Evolutionary conservation across 1,140 invertebrate genomes (phyloP), one percentile per base, ranked within the genome.

Genomic region (Octopus sinensis): DNA sequence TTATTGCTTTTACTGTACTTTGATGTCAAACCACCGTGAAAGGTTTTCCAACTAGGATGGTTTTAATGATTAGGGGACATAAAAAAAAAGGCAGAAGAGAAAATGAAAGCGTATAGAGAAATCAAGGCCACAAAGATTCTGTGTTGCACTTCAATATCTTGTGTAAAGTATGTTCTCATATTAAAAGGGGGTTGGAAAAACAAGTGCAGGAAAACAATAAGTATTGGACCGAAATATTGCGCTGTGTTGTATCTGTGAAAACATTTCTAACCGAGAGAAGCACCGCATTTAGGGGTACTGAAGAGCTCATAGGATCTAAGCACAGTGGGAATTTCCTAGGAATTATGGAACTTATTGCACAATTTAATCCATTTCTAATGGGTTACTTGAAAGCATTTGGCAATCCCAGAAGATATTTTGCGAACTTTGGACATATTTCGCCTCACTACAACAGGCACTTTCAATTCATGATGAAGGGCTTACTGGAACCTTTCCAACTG

Each of bases 401-500:
- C 1, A 79, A 79, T 79, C 43, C 43, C 17, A 53, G 78, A 79
- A 52, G 78, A 79, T 53, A 79, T 53, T 12, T 79, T 68, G n/a
- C 12, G 3, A 54, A 4, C 12, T 79, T 9, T 54, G 53, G 43
- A 10, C 12, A 52, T 13, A 2, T 13, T 12, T 3, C 43, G 4
- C 43, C 53, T 54, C 12, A 68, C 12, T 13, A 12, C n/a, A n/a
- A 51, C 62, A 68, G n/a, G 62, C n/a, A 68, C 62, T 68, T 68
- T 30, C 53, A 23, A 53, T 13, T 79, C 62, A 68, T 68, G 62
- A 68, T 68, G n/a, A 68, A 68, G 62, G 62, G 62, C 62, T 68
- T 68, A 3, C 62, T 68, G 62, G n/a, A 13, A 68, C 62, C 1
- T 68, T 68, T 68, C 62, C 62, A 68, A n/a, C 12, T 68, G 62